Evolutionary conservation across 2,888 invertebrate genomes (phyloP).

Genomic region (Aleiodes leptofemur): DNA sequence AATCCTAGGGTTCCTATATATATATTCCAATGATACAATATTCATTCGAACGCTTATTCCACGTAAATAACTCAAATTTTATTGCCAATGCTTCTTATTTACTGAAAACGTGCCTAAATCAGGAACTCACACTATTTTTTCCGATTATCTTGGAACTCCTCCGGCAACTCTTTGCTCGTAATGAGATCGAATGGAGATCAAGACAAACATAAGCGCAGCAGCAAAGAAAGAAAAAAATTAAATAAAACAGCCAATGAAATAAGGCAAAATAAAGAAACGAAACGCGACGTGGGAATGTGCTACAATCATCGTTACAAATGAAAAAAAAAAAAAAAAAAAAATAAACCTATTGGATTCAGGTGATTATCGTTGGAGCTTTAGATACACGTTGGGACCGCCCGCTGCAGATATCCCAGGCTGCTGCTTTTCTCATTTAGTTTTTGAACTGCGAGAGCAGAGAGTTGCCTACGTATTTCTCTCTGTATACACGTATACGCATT

Average conservation of each 20-base stretch:
- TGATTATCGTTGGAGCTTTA: conserved; percentile 46
- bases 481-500: conserved; percentile 35
- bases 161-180: conserved; percentile 16
- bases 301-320: conserved; percentile 54
- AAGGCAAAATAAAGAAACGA: conserved; percentile 31
- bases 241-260: not conserved
- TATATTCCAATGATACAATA: conserved; percentile 1
- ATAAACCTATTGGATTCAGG: conserved; percentile 42
- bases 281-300: conserved; percentile 52
- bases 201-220: not conserved
- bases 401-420: conserved; percentile 39
- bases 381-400: conserved; percentile 45
- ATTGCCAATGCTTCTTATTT: conserved; percentile 29
- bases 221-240: too few relatives aligned
- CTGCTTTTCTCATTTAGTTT: conserved; percentile 18
- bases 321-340: too few relatives aligned
- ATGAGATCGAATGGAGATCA: conserved; percentile 30
- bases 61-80: conserved; percentile 43
- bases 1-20: conserved; percentile 3
- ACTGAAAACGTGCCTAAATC: conserved; percentile 31
- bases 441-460: conserved; percentile 20
- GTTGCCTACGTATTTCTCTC: conserved; percentile 20
- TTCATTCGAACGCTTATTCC: conserved; percentile 20
- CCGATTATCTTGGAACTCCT: not conserved
- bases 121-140: conserved; percentile 2